Evolutionary conservation across 2,888 invertebrate genomes (phyloP).

Genomic region (Dioctria rufipes): DNA sequence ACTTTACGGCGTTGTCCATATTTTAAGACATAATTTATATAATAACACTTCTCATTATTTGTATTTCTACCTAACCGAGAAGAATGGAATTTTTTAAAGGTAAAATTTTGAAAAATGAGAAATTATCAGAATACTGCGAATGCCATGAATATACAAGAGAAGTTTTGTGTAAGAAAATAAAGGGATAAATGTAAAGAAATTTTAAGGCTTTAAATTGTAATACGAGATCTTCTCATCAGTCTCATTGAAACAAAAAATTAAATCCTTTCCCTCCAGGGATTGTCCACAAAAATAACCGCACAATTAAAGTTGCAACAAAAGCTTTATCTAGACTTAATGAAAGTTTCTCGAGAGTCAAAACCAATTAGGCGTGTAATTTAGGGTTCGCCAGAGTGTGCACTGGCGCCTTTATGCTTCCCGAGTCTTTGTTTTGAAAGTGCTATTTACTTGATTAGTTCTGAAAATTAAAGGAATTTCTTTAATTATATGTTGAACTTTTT

Average conservation of each 20-base stretch:
- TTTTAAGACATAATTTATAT: too few species aligned
- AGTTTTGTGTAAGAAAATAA: too few species aligned
- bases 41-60: too few species aligned
- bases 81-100: too few species aligned
- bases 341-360: constrained; percentile 51
- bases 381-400: constrained; percentile 28
- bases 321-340: constrained; percentile 52
- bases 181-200: too few species aligned
- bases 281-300: constrained; percentile 39
- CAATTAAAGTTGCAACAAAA: constrained; percentile 52
- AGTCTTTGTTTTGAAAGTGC: background rate
- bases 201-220: background rate
- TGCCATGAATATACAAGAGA: too few species aligned
- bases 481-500: constrained; percentile 42
- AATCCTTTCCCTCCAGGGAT: constrained; percentile 26
- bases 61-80: too few species aligned
- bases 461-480: constrained; percentile 36
- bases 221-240: constrained; percentile 14
- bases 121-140: too few species aligned
- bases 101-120: too few species aligned
- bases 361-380: constrained; percentile 53
- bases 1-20: too few species aligned
- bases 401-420: constrained; percentile 42
- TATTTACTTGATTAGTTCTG: constrained; percentile 45
- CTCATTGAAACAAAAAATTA: constrained; percentile 28